phyloP scores from a whole-genome alignment of 2,888 invertebrate species.

The Xiphydria camelus region DNA sequence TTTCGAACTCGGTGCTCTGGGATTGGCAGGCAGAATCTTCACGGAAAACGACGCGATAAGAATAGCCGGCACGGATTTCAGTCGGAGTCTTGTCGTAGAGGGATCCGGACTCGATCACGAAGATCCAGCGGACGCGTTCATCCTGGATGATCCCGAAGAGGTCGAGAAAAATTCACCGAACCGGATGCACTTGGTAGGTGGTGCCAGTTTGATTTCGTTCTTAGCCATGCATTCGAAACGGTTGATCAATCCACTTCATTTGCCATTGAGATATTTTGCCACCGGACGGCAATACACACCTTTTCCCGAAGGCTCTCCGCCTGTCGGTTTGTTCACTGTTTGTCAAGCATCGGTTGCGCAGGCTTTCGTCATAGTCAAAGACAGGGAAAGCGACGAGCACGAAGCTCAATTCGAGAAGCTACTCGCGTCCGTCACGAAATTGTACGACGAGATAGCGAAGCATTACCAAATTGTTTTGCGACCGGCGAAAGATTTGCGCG shows the following conservation, averaged over 20 bases:
- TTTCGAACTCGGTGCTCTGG: slow-evolving; percentile 68
- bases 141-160: slow-evolving; percentile 64
- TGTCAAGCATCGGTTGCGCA: slow-evolving; percentile 72
- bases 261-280: slow-evolving; percentile 73
- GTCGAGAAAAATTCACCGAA: slow-evolving; percentile 62
- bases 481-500: slow-evolving; percentile 65
- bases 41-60: slow-evolving; percentile 63
- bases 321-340: slow-evolving; percentile 66
- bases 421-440: slow-evolving; percentile 59
- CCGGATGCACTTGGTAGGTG: slow-evolving; percentile 75
- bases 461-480: slow-evolving; percentile 69
- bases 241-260: slow-evolving; percentile 62
- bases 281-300: slow-evolving; percentile 73
- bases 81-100: slow-evolving; percentile 74
- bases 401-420: slow-evolving; percentile 64
- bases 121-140: slow-evolving; percentile 63
- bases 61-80: slow-evolving; percentile 79
- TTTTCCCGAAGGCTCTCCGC: slow-evolving; percentile 43
- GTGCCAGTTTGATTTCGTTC: slow-evolving; percentile 73
- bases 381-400: slow-evolving; percentile 55
- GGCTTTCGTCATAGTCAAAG: slow-evolving; percentile 64
- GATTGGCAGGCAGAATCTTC: slow-evolving; percentile 53
- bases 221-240: slow-evolving; percentile 75
- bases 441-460: slow-evolving; percentile 69
- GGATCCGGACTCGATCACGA: slow-evolving; percentile 69